Base-by-base conservation (phyloP, 2,888 invertebrate genomes). In the Gymnoscelis rufifasciata region DNA sequence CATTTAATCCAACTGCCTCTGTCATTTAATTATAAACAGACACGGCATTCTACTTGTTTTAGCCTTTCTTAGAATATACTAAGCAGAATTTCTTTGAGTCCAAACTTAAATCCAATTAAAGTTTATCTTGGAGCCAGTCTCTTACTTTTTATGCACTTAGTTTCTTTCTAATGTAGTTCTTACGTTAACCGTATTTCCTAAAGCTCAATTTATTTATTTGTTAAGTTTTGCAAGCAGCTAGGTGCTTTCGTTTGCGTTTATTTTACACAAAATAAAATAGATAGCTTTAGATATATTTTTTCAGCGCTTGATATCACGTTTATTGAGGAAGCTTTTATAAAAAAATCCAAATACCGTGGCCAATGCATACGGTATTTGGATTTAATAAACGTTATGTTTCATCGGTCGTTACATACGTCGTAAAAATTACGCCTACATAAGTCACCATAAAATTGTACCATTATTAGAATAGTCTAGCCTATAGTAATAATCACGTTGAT, bases 121-220 rank as follows among this genome's bases (percentile, higher is more conserved):
- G 52, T 54, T 56, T 45, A 52, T 52, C 46, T 52, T 51, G 52
- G 41, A 54, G 50, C 40, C 40, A 47, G 52, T 46, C 33, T 51
- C 55, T 50, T 50, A 33, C 51, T 55, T 57, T 57, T 52, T 49
- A 51, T 45, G 54, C 46, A 51, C 52, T 37, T 51, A 52, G 47
- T 52, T 48, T 54, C 42, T 42, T 47, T 45, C 40, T 43, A 13
- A 41, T 46, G 41, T 47, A 36, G 41, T 47, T 43, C 41, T 36
- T 26, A 44, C 37, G 49, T 38, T 40, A 48, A 43, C 37, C 40
- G 36, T 49, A 28, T 51, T 51, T 41, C 39, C 31, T 43, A 46
- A 11, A 42, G 38, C 23, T 41, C 31, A 43, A 19, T 15, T 35
- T 10, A 26, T 47, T 47, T 39, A 30, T 15, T 19, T 43, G 10